These are phyloP conservation scores for Indicator maculatus DNA, from an alignment of 2,113 vertebrate genomes.

Conservation along the genomic window DNA sequence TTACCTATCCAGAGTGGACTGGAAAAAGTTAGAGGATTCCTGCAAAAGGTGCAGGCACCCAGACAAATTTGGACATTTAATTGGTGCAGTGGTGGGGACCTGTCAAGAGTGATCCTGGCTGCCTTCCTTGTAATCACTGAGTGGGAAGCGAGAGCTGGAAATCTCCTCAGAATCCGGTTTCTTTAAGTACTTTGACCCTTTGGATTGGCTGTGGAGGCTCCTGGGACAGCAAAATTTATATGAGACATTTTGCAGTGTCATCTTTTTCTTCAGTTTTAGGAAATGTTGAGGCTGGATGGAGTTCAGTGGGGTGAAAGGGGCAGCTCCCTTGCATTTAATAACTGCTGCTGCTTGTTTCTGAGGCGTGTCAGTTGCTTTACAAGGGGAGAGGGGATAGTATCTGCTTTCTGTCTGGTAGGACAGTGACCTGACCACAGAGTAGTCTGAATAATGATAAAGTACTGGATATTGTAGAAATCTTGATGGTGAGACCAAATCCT, in stretches of 20 bases:
- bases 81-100: background rate
- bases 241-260: conserved; percentile 20
- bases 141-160: background rate
- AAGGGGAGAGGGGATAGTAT: background rate
- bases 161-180: background rate
- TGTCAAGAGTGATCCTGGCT: background rate
- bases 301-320: background rate
- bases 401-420: background rate
- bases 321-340: background rate
- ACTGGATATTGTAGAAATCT: background rate
- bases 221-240: conserved; percentile 17
- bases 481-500: background rate
- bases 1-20: background rate
- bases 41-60: background rate
- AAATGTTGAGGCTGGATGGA: conserved; percentile 23
- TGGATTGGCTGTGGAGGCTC: background rate
- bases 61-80: background rate
- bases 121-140: background rate
- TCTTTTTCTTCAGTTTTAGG: background rate
- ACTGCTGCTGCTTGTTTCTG: background rate
- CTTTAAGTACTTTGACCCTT: conserved; percentile 31
- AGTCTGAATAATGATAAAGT: background rate
- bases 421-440: background rate
- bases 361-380: background rate
- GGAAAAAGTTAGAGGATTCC: background rate